Evolutionary conservation across 2,888 invertebrate species (phyloP).

Genomic region (Brassicogethes aeneus): DNA sequence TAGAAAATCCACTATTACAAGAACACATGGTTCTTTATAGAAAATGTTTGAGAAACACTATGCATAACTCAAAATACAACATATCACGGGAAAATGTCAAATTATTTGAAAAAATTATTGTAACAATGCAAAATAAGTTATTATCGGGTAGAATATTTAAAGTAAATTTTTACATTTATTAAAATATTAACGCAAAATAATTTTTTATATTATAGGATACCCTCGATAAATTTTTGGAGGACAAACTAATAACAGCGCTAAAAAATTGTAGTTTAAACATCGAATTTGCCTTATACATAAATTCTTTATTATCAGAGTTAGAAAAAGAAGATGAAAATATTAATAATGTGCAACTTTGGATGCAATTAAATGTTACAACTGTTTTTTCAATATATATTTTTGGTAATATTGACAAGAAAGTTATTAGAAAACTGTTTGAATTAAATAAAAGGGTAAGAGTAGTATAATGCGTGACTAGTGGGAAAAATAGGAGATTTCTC

Average conservation of each 20-base stretch:
- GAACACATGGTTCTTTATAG: constrained; percentile 72
- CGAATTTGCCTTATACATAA: constrained; percentile 61
- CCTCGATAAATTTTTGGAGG: constrained; percentile 33
- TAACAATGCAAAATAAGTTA: constrained; percentile 57
- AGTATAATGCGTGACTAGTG: no score
- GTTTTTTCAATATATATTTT: constrained; percentile 64
- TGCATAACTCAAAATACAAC: constrained; percentile 53
- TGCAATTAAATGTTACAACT: constrained; percentile 58
- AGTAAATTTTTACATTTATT: constrained; percentile 33
- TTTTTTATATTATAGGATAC: constrained; percentile 24
- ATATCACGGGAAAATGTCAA: constrained; percentile 53
- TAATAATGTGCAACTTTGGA: constrained; percentile 50
- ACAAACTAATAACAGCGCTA: constrained; percentile 25
- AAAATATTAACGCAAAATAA: constrained; percentile 3
- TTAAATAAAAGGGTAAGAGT: constrained; percentile 60
- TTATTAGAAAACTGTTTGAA: constrained; percentile 64
- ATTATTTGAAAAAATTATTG: constrained; percentile 62
- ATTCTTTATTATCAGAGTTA: constrained; percentile 51
- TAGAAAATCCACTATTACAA: constrained; percentile 48
- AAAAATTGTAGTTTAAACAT: constrained; percentile 37
- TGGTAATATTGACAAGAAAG: constrained; percentile 67
- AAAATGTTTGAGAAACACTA: constrained; percentile 60
- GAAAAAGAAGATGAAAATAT: constrained; percentile 51
- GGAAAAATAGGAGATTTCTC: no score
- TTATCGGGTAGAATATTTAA: constrained; percentile 65